Conservation (phyloP, 2,888 invertebrate genomes). For the Leptothorax acervorum region DNA sequence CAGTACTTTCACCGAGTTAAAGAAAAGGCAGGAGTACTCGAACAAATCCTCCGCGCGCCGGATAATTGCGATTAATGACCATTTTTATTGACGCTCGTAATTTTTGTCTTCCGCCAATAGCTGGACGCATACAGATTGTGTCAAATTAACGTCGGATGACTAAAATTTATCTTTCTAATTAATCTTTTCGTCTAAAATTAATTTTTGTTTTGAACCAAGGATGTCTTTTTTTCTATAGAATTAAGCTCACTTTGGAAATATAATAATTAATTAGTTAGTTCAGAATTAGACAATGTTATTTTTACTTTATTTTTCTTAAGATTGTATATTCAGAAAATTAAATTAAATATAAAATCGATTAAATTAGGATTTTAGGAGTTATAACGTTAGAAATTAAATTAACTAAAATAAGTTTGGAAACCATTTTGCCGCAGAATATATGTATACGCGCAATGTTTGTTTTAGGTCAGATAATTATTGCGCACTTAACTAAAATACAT, state of each 20-base stretch:
- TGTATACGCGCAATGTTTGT: background rate
- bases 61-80: slow-evolving; percentile 83
- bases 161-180: no score
- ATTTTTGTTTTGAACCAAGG: background rate
- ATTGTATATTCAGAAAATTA: background rate
- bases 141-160: background rate
- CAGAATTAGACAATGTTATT: background rate
- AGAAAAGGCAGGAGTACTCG: slow-evolving; percentile 41
- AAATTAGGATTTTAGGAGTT: background rate
- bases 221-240: background rate
- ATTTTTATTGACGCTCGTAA: slow-evolving; percentile 63
- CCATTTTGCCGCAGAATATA: background rate
- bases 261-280: background rate
- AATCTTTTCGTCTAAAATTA: background rate
- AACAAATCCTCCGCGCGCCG: slow-evolving; percentile 62
- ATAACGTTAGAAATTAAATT: background rate
- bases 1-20: slow-evolving; percentile 59
- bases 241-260: background rate
- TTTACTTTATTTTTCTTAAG: background rate
- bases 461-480: background rate
- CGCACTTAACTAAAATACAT: slow-evolving; percentile 10
- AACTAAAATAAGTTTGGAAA: background rate
- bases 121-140: background rate
- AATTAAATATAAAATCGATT: background rate
- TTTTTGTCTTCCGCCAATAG: background rate